Evolutionary conservation across 2,797 vertebrate species (phyloP), one percentile per base, ranked within the genome.

Genomic region (Tiaroga cobitis): DNA sequence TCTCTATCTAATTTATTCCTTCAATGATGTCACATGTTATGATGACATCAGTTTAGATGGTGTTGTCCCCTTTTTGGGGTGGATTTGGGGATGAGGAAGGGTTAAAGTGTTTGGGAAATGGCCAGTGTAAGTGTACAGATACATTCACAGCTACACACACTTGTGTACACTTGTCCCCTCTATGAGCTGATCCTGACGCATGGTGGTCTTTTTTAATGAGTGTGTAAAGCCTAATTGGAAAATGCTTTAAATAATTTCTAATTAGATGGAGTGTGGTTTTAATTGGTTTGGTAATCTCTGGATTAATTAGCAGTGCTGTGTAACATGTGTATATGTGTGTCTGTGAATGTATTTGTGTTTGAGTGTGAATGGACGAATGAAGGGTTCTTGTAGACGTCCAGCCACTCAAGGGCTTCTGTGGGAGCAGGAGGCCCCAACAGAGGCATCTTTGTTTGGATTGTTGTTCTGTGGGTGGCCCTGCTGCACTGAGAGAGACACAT

Each of bases 251-350:
- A 96, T 94, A 94, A 94, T 95, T 95, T 95, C 91, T 96, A 96
- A 97, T 96, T 96, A 97, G 96, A 93, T 93, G 94, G 93, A 94
- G 95, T 95, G 93, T 93, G 92, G 93, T 95, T 95, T 95, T 97
- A 97, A 97, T 95, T 95, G 96, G 94, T 93, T 94, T 91, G 86
- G 92, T 92, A 87, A 93, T 91, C 90, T 92, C 91, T 93, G 94
- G 92, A 94, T 95, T 97, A 97, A 97, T 97, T 96, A 97, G 95
- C 91, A 91, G 91, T 94, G 93, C 89, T 93, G 92, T 91, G 90
- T 80, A 80, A 80, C 85, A 19, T 84, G 77, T 83, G 75, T 82
- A n/a, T 87, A 65, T 87, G 78, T 80, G 37, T 76, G 51, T 70
- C 13, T 84, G 83, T 39, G 15, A 82, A 84, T 84, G 74, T 79